These are phyloP conservation scores for Sesamia inferens DNA, from an alignment of 2,888 invertebrate species.

Conservation along the genomic window DNA sequence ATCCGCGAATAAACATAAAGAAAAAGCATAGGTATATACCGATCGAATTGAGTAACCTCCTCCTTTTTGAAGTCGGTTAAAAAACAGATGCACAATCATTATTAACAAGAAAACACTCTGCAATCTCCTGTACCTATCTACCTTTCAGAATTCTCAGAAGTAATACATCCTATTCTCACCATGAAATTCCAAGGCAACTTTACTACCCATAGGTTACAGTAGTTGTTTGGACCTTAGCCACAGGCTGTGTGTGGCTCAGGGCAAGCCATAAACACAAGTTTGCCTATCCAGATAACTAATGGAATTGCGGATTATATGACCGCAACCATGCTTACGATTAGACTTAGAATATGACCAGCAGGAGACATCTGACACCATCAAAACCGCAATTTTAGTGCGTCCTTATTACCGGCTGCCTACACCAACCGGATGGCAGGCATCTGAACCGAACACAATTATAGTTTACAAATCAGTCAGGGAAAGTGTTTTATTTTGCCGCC, in stretches of 20 bases:
- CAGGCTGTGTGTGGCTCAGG: conserved; percentile 33
- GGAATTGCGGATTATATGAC: conserved; percentile 74
- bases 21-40: too few relatives aligned
- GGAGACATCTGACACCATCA: conserved; percentile 63
- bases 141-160: not conserved
- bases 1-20: too few relatives aligned
- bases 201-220: conserved; percentile 45
- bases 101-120: not conserved
- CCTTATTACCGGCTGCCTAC: conserved; percentile 48
- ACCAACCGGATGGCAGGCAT: conserved; percentile 37
- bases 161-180: not conserved
- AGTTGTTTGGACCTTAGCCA: conserved; percentile 33
- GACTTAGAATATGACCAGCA: conserved; percentile 58
- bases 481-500: conserved; percentile 8
- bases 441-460: conserved; percentile 30
- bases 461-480: conserved; percentile 1
- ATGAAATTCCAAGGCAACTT: conserved; percentile 36
- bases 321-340: conserved; percentile 61
- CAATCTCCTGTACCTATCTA: not conserved
- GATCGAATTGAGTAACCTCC: too few relatives aligned
- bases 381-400: conserved; percentile 52
- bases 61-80: too few relatives aligned
- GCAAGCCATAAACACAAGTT: conserved; percentile 66
- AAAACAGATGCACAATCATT: not conserved
- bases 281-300: conserved; percentile 71